Evolutionary conservation across 2,797 vertebrate genomes (phyloP), one percentile per base, ranked within the genome.

Genomic region (Pantherophis vulpinus): DNA sequence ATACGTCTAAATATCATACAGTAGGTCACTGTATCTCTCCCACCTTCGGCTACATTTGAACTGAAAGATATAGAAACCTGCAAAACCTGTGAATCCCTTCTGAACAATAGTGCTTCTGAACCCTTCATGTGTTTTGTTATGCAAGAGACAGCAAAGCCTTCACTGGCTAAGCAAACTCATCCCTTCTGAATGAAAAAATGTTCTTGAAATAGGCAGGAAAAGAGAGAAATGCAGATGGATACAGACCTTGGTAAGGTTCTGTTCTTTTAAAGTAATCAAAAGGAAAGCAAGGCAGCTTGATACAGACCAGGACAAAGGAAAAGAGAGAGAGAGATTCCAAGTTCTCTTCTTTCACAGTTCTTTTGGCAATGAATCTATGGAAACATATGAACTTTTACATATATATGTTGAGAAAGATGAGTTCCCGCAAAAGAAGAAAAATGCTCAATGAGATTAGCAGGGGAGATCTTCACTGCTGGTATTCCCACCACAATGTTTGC

Each of bases 381-480:
- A 94, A 96, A 97, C 20, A 55, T 87, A 88, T 54, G 95, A 97
- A 96, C 94, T 96, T 97, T 96, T 94, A 29, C 88, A 96, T 94
- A 88, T 54, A 95, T 93, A 90, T 10, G 89, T 37, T 89, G 92
- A 92, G 86, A 95, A 95, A 96, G 94, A 96, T 93, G 92, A 92
- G 86, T 91, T 94, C 94, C 91, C 95, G 94, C 88, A 95, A 93
- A 94, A 42, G 95, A 96, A 96, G 94, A 95, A 97, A 83, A 6
- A 86, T 94, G 95, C 88, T 94, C 92, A 94, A 60, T 91, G 54
- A 96, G 95, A 96, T 92, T 95, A 96, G 92, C 93, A 95, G 66
- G 90, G 60, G 90, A 95, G 32, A 88, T 5, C 0, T 0, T 86
- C 87, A 94, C 47, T 66, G 90, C 66, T 94, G 94, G 95, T 93